Base-by-base conservation (phyloP, 2,888 invertebrate genomes). In the Eristalis tenax region DNA sequence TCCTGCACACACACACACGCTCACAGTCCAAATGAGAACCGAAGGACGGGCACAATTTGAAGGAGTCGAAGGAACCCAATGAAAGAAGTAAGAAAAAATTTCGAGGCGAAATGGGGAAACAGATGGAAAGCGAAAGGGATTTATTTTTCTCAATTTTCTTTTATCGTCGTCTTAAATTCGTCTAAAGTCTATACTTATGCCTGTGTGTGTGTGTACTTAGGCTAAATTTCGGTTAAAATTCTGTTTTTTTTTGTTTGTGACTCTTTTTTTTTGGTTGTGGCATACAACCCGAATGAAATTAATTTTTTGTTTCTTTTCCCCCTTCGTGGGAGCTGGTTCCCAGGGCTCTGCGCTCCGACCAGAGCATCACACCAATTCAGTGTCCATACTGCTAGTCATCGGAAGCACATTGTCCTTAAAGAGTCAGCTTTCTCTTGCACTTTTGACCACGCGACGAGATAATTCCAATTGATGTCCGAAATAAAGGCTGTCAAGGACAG, bases 81-180 rank as follows among this genome's bases (percentile, higher is more conserved):
- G 13, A 3, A 43, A 13, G 15, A 4, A 43, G 2, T 1, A n/a
- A 4, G 15, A 4, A 43, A 4, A 18, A 50, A 18, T 26, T 26
- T 26, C 26, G 26, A 3, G 26, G 50, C 5, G 5, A 50, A 10
- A 5, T 32, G 56, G 32, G 32, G 22, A 13, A 68, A 57, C 69
- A 57, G 57, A 69, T 57, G 57, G 69, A 69, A 57, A 57, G 43
- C 69, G 32, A 57, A 69, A 69, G 57, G 69, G 69, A 69, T 57
- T 69, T 68, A 50, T 28, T 68, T 32, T 50, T 43, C 35, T 57
- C 32, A 35, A 69, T 69, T 57, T 69, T 57, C 69, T 35, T 69
- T 69, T 69, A 69, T 69, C 56, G 57, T 11, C 69, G 57, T 69
- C 69, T 57, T 69, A 69, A 69, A 57, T 69, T 69, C 35, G 35